Evolutionary conservation across 2,797 vertebrate species (phyloP).

Genomic region (Sebastes ruberrimus): DNA sequence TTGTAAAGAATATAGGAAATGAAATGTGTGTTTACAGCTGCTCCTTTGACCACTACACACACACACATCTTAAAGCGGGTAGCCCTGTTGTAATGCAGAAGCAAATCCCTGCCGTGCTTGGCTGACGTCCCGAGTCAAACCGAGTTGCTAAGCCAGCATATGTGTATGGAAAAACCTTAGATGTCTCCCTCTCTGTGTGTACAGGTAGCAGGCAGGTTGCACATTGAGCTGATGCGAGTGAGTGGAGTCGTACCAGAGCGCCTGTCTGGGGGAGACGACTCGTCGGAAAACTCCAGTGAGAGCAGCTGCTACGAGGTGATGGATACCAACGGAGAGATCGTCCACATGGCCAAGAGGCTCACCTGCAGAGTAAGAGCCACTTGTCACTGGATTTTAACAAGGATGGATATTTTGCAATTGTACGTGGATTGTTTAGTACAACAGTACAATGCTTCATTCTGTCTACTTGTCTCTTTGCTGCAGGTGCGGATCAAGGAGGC

Average conservation of each 20-base stretch:
- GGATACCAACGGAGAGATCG: conserved; percentile 92
- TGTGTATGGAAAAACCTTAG: too few species aligned
- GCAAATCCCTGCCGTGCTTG: too few species aligned
- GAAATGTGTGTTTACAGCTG: too few species aligned
- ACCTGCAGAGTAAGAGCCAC: conserved; percentile 87
- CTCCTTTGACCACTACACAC: too few species aligned
- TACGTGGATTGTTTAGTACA: not conserved
- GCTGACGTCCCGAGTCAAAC: too few species aligned
- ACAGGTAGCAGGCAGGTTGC: conserved; percentile 94
- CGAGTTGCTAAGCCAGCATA: too few species aligned
- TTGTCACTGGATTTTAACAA: not conserved
- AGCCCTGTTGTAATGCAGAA: too few species aligned
- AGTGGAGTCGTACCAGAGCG: conserved; percentile 91
- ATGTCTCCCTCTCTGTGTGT: not conserved
- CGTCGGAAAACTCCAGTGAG: conserved; percentile 97
- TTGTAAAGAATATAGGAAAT: too few species aligned
- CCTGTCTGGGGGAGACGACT: conserved; percentile 90
- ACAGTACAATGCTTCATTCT: not conserved
- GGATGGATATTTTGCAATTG: not conserved
- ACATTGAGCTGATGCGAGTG: conserved; percentile 93
- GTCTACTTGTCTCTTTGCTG: conserved; percentile 8
- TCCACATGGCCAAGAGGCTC: conserved; percentile 92
- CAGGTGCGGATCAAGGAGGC: conserved; percentile 97
- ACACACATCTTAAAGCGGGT: too few species aligned
- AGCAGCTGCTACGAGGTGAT: conserved; percentile 92